Base-by-base conservation (phyloP, 2,113 vertebrate species). In the Mesembrinibis cayennensis region DNA sequence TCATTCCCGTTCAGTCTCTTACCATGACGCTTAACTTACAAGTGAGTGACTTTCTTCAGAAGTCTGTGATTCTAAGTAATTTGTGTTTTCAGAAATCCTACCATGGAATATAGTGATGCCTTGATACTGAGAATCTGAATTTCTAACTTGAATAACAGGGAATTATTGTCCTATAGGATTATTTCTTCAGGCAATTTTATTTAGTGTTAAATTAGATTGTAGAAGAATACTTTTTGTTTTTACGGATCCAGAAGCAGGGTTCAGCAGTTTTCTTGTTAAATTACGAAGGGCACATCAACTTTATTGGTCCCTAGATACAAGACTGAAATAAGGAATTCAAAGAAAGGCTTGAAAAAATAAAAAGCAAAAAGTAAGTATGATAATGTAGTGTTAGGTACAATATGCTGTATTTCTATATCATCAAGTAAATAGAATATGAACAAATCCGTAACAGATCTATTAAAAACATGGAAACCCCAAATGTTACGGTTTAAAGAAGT, bases 351-450 rank as follows among this genome's bases (percentile, higher is more conserved):
- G 44, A 16, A 85, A 86, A 85, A 90, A 47, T 38, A 73, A 93
- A 26, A 71, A 40, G 1, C 36, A 73, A 93, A 26, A 71, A 40
- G 1, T 91, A 74, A 95, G 13, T 91, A 82, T 62, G n/a, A 83
- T 89, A 96, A 92, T 63, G 40, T 82, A 90, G 38, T 69, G 34
- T 95, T 97, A 96, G 93, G 82, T 96, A 94, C 21, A 82, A 82
- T 87, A 90, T 70, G 36, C 11, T 89, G 21, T 91, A 77, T 95
- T 86, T 96, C 90, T 95, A 96, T 77, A 79, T 96, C 87, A 97
- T 92, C 95, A 96, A 95, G 65, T 92, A 96, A 94, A 96, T 89
- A 93, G 70, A 93, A 95, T 80, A 80, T 79, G 95, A 98, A 96
- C 6, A 80, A 97, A 96, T 93, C 78, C 94, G 96, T 98, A 97